phyloP scores from a whole-genome alignment of 2,113 vertebrate genomes.

The Panthera leo region DNA sequence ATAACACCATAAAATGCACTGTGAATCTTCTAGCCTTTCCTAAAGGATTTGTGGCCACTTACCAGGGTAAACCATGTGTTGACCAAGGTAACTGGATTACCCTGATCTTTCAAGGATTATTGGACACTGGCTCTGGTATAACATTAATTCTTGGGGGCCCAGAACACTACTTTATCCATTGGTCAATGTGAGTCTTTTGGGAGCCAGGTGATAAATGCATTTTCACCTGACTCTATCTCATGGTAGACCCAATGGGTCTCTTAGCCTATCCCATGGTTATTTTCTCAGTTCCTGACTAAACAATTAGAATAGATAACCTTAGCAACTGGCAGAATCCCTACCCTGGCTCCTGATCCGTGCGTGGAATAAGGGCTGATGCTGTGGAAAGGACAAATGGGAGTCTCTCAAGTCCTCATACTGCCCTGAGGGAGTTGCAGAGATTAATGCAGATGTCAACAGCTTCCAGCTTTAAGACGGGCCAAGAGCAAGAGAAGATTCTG shows the following conservation, averaged over 20 bases:
- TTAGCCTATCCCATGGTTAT: not conserved
- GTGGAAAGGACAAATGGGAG: not conserved
- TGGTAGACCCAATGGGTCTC: not conserved
- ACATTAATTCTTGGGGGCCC: not conserved
- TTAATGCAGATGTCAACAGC: too few species aligned
- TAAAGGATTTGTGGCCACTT: not conserved
- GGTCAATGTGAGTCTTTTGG: not conserved
- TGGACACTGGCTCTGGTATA: not conserved
- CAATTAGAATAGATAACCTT: not conserved
- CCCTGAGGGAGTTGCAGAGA: not conserved
- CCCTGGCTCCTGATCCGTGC: not conserved
- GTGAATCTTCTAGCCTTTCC: not conserved
- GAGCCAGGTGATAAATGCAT: not conserved
- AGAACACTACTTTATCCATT: not conserved
- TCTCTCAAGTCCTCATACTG: not conserved
- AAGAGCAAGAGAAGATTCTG: not conserved
- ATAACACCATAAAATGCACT: not conserved
- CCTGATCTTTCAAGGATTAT: not conserved
- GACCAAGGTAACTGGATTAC: not conserved
- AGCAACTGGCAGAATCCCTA: not conserved
- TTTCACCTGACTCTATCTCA: not conserved
- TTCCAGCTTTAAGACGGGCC: not conserved
- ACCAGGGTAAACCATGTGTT: not conserved
- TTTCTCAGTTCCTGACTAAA: not conserved
- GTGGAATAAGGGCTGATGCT: not conserved